These are phyloP conservation scores for Psittacara wagleri DNA, from an alignment of 2,113 vertebrate genomes.

Conservation along the genomic window DNA sequence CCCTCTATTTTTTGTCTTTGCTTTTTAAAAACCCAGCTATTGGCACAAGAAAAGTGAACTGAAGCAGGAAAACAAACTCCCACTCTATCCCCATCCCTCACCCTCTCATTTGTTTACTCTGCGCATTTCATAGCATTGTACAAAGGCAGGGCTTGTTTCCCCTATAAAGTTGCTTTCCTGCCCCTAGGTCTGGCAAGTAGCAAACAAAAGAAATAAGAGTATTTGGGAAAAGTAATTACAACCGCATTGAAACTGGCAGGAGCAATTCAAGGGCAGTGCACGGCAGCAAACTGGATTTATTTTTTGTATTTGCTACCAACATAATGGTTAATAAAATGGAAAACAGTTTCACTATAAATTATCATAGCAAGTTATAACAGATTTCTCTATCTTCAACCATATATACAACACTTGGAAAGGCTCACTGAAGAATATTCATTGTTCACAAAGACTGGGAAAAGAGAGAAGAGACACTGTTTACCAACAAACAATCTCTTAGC, in stretches of 20 bases:
- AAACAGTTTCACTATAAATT: background rate
- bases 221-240: background rate
- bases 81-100: background rate
- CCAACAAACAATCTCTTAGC: conserved; percentile 23
- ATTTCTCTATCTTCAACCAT: background rate
- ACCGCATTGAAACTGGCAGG: background rate
- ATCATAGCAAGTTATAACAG: background rate
- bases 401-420: background rate
- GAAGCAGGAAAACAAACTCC: conserved; percentile 38
- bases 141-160: background rate
- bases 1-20: background rate
- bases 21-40: background rate
- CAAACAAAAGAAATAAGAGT: background rate
- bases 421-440: background rate
- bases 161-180: background rate
- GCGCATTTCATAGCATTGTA: background rate
- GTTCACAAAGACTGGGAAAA: background rate
- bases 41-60: background rate
- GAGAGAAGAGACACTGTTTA: conserved; percentile 30
- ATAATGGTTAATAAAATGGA: background rate
- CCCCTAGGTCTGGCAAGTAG: background rate
- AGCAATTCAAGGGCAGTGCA: background rate
- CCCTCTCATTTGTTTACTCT: background rate
- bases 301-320: background rate
- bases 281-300: background rate